These are phyloP conservation scores for Anthrax anthrax DNA, from an alignment of 2,888 invertebrate species.

Conservation along the genomic window DNA sequence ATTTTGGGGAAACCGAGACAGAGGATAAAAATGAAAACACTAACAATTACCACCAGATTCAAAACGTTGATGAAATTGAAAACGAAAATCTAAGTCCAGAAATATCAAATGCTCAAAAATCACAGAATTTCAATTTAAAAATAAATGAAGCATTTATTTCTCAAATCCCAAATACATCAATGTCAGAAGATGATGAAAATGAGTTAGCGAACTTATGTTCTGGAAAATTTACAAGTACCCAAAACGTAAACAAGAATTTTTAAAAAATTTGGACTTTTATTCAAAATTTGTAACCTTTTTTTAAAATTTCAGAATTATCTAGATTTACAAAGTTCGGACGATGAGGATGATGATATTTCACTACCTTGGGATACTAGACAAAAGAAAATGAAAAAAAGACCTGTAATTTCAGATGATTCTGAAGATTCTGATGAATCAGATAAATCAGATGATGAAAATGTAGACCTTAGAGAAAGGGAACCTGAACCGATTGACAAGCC, in stretches of 20 bases:
- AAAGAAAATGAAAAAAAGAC: neutral
- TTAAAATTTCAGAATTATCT: neutral
- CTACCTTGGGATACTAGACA: no score
- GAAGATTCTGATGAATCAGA: neutral
- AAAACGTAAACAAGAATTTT: neutral
- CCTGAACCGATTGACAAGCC: conserved; percentile 27
- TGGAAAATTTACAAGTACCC: conserved; percentile 36
- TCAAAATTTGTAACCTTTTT: neutral
- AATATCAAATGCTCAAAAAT: neutral
- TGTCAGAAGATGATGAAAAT: conserved; percentile 30
- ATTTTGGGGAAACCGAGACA: conserved; percentile 8
- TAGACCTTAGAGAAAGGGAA: conserved; percentile 17
- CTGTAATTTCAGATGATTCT: conserved; percentile 1
- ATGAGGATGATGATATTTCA: neutral
- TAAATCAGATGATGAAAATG: neutral
- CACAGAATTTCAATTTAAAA: neutral
- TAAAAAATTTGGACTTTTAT: neutral
- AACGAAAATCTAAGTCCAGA: conserved; percentile 23
- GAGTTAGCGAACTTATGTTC: conserved; percentile 43
- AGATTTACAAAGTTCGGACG: conserved; percentile 1
- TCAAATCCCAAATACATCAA: conserved; percentile 1
- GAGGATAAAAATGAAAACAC: conserved; percentile 17
- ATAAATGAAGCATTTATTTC: neutral
- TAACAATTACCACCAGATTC: no score
- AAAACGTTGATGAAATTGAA: conserved; percentile 32